Conservation (phyloP, 2,888 invertebrate species). For the Augochlorella aurata region DNA sequence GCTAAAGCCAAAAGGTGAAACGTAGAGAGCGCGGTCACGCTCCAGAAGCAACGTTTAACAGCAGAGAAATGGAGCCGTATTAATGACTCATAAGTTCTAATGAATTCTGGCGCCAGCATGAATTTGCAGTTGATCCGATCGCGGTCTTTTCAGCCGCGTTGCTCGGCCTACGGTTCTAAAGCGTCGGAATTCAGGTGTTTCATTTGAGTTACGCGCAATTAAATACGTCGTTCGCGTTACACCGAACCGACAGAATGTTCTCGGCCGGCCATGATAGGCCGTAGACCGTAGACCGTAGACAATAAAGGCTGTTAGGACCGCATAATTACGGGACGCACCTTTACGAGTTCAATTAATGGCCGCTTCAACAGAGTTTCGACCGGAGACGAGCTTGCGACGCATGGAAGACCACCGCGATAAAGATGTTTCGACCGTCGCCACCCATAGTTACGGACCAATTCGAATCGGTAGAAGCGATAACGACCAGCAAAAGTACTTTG, state of each 20-base stretch:
- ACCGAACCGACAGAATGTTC: background rate
- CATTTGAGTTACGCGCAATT: constrained; percentile 22
- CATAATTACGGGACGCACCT: background rate
- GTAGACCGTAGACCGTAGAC: no score
- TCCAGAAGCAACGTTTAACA: constrained; percentile 40
- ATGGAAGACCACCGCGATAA: background rate
- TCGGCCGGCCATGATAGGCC: background rate
- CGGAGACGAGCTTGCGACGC: no score
- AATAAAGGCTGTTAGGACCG: background rate
- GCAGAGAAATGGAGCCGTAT: constrained; percentile 43
- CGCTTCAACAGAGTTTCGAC: background rate
- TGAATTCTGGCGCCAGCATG: constrained; percentile 61
- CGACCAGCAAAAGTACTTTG: background rate
- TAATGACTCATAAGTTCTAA: constrained; percentile 57
- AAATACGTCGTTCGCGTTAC: constrained; percentile 8
- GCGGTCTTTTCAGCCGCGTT: constrained; percentile 47
- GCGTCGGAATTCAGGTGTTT: constrained; percentile 32
- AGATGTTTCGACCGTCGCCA: background rate
- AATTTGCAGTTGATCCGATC: constrained; percentile 51
- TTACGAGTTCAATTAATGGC: background rate
- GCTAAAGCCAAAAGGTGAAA: constrained; percentile 39
- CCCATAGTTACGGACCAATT: background rate
- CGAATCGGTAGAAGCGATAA: background rate
- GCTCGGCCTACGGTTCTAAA: constrained; percentile 28
- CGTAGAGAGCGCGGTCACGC: constrained; percentile 36